These are phyloP conservation scores for Onychorhynchus coronatus DNA, from an alignment of 2,113 vertebrate genomes.

Conservation along the genomic window DNA sequence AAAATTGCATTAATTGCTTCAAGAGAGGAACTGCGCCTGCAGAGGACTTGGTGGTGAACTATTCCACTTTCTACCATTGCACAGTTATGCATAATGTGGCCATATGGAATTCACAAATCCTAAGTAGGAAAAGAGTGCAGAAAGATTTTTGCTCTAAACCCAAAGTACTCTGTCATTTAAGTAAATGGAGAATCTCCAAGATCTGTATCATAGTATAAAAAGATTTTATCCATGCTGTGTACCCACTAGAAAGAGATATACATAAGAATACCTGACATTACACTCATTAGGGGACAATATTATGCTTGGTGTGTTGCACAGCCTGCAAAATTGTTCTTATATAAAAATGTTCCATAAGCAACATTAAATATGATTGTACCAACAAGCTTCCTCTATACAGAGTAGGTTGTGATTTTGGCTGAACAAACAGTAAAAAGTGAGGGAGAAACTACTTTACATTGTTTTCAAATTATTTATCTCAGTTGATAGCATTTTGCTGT, in stretches of 20 bases:
- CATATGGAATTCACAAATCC: not conserved
- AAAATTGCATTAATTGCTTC: conserved; percentile 46
- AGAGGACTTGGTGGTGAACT: conserved; percentile 13
- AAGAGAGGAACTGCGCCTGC: conserved; percentile 25
- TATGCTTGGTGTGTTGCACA: not conserved
- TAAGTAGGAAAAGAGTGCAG: not conserved
- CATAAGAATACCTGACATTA: not conserved
- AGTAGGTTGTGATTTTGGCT: not conserved
- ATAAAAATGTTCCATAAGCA: not conserved
- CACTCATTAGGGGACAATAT: not conserved
- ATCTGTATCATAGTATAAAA: not conserved
- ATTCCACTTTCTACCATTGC: conserved; percentile 14
- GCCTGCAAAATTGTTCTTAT: not conserved
- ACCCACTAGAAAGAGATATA: not conserved
- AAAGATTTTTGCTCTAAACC: not conserved
- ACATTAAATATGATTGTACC: not conserved
- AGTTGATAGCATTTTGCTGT: not conserved
- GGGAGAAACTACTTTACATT: not conserved
- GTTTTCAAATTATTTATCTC: not conserved
- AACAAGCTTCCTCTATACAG: not conserved
- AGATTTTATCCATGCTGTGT: not conserved
- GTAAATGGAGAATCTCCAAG: not conserved
- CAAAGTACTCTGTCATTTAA: not conserved
- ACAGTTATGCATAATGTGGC: not conserved
- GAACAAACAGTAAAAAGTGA: not conserved